Conservation (phyloP, 2,888 invertebrate species). For the Drosophila paracracens region DNA sequence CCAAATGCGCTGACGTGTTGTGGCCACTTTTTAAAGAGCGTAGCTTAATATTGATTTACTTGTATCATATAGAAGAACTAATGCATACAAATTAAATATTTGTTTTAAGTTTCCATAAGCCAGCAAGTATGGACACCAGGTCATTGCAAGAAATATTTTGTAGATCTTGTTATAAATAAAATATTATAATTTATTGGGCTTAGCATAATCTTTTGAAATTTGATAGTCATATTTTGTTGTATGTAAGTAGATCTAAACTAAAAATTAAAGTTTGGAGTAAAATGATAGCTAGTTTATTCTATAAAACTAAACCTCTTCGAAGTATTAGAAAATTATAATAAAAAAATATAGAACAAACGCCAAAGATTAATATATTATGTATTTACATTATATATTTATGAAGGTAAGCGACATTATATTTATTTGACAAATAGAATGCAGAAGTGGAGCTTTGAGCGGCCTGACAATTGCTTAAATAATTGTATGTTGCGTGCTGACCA, state of each 20-base stretch:
- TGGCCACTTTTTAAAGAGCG: slow-evolving; percentile 9
- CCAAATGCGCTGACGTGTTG: slow-evolving; percentile 67
- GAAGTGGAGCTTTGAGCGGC: slow-evolving; percentile 27
- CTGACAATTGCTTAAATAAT: slow-evolving; percentile 34
- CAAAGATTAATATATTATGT: not conserved
- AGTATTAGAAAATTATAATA: not conserved
- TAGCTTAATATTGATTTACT: not conserved
- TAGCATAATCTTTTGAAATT: not conserved
- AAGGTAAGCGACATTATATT: not conserved
- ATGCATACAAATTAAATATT: not conserved
- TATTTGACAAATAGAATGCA: not conserved
- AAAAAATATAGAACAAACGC: not conserved
- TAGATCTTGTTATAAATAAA: not conserved
- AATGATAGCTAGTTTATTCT: not conserved
- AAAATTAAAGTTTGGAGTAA: not conserved
- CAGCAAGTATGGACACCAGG: not conserved
- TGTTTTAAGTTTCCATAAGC: not conserved
- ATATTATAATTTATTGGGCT: not conserved
- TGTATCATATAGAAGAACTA: not conserved
- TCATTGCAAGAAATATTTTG: not conserved
- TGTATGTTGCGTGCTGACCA: slow-evolving; percentile 56
- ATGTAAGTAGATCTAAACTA: not conserved
- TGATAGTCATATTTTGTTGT: not conserved
- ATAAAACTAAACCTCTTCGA: not conserved
- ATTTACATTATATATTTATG: not conserved